Evolutionary conservation across 2,888 invertebrate species (phyloP).

Genomic region (Chalcosyrphus nemorum): DNA sequence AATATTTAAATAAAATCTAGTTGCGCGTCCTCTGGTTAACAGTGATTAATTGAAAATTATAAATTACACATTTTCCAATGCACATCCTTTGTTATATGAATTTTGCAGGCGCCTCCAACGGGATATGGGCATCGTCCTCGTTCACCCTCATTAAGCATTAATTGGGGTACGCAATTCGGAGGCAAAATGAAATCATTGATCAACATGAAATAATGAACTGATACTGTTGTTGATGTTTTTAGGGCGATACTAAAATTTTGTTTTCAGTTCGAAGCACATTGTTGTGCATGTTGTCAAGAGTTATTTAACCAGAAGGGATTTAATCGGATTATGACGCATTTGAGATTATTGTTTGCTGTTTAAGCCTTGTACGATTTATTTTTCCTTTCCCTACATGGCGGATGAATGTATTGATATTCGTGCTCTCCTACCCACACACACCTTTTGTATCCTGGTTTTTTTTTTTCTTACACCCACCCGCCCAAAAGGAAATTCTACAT

Average conservation of each 20-base stretch:
- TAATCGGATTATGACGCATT: constrained; percentile 72
- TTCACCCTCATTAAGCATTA: constrained; percentile 65
- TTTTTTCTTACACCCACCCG: constrained; percentile 13
- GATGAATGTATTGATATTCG: constrained; percentile 53
- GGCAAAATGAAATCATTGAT: constrained; percentile 67
- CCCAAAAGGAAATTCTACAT: constrained; percentile 37
- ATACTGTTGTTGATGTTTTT: constrained; percentile 72
- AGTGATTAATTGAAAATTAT: constrained; percentile 70
- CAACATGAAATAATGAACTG: constrained; percentile 71
- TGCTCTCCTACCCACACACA: constrained; percentile 23
- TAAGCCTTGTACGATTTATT: constrained; percentile 72
- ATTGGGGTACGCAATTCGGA: constrained; percentile 59
- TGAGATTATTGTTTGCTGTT: constrained; percentile 68
- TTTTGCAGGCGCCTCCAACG: constrained; percentile 43
- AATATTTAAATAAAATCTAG: constrained; percentile 70
- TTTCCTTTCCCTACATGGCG: constrained; percentile 34
- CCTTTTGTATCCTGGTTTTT: constrained; percentile 3
- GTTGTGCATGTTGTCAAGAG: constrained; percentile 72
- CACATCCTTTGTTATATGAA: constrained; percentile 55
- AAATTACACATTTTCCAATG: constrained; percentile 66
- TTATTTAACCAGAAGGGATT: constrained; percentile 72
- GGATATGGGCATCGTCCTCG: constrained; percentile 2
- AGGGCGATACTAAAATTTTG: constrained; percentile 64
- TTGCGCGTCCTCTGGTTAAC: constrained; percentile 51
- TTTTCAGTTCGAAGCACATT: constrained; percentile 67